A percentile compares a stretch with the other conserved stretches of the same genome.
These are phyloP conservation scores for Scopus umbretta DNA, from an alignment of 2,113 vertebrate genomes.

Conservation along the genomic window DNA sequence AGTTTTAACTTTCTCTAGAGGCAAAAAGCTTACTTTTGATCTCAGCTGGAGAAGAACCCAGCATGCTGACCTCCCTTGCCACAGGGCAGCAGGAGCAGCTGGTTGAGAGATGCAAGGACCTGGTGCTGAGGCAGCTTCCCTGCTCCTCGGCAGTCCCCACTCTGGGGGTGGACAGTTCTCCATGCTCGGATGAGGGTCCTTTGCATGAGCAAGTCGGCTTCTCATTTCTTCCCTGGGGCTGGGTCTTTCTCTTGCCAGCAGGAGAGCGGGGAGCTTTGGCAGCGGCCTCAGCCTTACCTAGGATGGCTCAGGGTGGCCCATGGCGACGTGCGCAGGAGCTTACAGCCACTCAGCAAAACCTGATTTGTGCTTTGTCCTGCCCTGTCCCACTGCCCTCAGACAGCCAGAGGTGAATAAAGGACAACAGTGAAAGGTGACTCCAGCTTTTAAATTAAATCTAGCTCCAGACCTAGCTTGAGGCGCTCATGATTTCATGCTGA, in stretches of 20 bases:
- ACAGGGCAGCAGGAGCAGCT: neutral
- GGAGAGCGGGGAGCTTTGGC: neutral
- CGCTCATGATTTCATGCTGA: neutral
- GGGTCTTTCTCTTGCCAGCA: neutral
- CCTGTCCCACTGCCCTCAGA: neutral
- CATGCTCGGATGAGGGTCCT: neutral
- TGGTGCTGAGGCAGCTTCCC: neutral
- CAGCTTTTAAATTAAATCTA: conserved; percentile 10
- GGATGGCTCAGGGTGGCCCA: neutral
- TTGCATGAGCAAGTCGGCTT: neutral
- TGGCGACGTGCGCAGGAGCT: neutral
- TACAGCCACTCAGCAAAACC: neutral
- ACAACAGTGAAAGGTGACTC: neutral
- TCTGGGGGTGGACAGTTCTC: neutral
- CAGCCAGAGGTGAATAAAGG: neutral
- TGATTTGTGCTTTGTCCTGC: neutral
- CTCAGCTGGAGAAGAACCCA: neutral
- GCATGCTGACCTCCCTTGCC: neutral
- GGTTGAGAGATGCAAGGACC: neutral
- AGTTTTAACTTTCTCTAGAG: neutral
- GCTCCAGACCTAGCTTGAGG: neutral
- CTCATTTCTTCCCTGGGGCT: neutral
- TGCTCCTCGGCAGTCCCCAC: neutral
- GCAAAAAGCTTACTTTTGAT: neutral
- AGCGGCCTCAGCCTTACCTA: neutral